Percentiles rank a stretch among this genome's conserved stretches.
phyloP scores from a whole-genome alignment of 2,113 vertebrate species.

The Dissostichus mawsoni region DNA sequence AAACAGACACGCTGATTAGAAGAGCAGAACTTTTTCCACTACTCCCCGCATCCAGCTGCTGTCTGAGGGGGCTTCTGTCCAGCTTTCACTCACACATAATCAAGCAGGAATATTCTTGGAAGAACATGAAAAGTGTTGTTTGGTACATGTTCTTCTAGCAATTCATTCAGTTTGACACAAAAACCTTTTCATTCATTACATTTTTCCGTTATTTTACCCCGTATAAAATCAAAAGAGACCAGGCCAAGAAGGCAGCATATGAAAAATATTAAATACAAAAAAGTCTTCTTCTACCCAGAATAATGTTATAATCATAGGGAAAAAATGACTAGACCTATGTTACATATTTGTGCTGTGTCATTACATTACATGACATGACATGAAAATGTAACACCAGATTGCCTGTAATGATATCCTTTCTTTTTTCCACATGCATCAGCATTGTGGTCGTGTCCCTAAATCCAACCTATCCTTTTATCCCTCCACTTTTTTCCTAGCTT shows the following conservation, averaged over 20 bases:
- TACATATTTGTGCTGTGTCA: no score
- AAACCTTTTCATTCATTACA: background rate
- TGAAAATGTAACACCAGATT: no score
- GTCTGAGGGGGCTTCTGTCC: background rate
- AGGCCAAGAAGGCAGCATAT: background rate
- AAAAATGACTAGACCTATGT: no score
- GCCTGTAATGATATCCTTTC: no score
- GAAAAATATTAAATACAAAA: no score
- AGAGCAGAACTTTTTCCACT: slow-evolving; percentile 15
- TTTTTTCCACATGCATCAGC: no score
- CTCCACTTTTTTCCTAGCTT: background rate
- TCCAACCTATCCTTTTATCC: background rate
- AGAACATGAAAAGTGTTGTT: slow-evolving; percentile 5
- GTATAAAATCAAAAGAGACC: background rate
- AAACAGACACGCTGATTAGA: slow-evolving; percentile 7
- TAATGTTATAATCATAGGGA: no score
- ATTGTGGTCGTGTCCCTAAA: no score
- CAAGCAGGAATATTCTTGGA: background rate
- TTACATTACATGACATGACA: no score
- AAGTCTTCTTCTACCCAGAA: no score
- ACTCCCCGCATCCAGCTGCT: background rate
- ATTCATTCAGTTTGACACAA: background rate
- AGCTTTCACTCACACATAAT: slow-evolving; percentile 14
- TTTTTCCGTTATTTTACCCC: background rate
- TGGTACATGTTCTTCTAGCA: background rate